These are phyloP conservation scores for Chrysemys picta DNA, from an alignment of 2,113 vertebrate genomes.

Conservation along the genomic window DNA sequence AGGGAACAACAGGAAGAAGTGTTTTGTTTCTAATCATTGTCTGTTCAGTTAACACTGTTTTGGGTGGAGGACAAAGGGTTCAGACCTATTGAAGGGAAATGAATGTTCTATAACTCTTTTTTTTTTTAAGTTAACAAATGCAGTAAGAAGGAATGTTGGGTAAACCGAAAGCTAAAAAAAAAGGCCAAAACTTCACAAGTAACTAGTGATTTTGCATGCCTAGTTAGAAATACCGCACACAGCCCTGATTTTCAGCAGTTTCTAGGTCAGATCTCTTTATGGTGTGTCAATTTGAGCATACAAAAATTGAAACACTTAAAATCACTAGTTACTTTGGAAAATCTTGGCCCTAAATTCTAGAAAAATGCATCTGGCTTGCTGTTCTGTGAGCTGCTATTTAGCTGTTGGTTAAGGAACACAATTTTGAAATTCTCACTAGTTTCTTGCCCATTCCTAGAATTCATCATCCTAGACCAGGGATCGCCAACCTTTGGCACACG, in stretches of 20 bases:
- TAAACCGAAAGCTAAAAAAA: not conserved
- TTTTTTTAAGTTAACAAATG: not conserved
- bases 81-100: not conserved
- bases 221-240: not conserved
- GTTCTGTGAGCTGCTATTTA: not conserved
- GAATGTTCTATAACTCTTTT: not conserved
- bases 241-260: not conserved
- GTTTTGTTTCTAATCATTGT: not conserved
- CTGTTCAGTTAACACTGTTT: not conserved
- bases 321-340: not conserved
- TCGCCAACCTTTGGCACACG: too few species aligned
- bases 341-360: not conserved
- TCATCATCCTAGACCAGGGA: not conserved
- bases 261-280: not conserved
- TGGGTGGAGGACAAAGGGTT: not conserved
- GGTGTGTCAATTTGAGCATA: not conserved
- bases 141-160: not conserved
- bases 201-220: rapidly evolving
- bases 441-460: not conserved
- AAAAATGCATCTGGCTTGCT: not conserved
- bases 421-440: not conserved
- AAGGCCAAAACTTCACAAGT: not conserved
- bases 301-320: not conserved
- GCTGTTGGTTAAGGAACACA: not conserved
- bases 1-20: not conserved